Evolutionary conservation across 2,797 vertebrate species (phyloP).

Genomic region (Crenuchus spilurus): DNA sequence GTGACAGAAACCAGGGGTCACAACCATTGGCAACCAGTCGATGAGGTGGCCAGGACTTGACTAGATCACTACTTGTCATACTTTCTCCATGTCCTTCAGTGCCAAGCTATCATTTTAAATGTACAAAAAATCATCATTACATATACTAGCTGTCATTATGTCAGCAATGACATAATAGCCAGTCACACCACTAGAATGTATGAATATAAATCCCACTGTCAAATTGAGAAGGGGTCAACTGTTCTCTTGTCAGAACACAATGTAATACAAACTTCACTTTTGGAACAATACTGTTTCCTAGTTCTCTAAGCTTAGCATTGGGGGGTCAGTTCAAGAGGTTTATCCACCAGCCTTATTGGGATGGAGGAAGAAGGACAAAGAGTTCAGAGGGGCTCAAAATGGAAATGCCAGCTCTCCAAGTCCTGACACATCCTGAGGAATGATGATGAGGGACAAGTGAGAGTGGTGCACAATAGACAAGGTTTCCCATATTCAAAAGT

Average conservation of each 20-base stretch:
- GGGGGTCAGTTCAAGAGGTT: conserved; percentile 16
- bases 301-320: conserved; percentile 19
- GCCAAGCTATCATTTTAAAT: too few relatives aligned
- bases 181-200: too few relatives aligned
- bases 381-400: conserved; percentile 28
- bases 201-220: too few relatives aligned
- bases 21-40: too few relatives aligned
- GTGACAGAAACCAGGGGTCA: too few relatives aligned
- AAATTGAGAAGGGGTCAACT: not conserved
- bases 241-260: conserved; percentile 1
- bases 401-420: not conserved
- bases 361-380: conserved; percentile 13
- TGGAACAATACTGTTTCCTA: not conserved
- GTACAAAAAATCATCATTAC: too few relatives aligned
- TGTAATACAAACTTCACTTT: not conserved
- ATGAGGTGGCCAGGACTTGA: too few relatives aligned
- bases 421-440: conserved; percentile 27
- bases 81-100: too few relatives aligned
- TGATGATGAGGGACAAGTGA: conserved; percentile 29
- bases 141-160: too few relatives aligned
- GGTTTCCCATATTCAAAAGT: conserved; percentile 6
- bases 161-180: too few relatives aligned
- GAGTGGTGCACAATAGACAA: conserved; percentile 21
- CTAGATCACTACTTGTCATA: too few relatives aligned
- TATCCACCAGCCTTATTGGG: conserved; percentile 15